phyloP scores from a whole-genome alignment of 2,797 vertebrate species.

The Setipinna tenuifilis region DNA sequence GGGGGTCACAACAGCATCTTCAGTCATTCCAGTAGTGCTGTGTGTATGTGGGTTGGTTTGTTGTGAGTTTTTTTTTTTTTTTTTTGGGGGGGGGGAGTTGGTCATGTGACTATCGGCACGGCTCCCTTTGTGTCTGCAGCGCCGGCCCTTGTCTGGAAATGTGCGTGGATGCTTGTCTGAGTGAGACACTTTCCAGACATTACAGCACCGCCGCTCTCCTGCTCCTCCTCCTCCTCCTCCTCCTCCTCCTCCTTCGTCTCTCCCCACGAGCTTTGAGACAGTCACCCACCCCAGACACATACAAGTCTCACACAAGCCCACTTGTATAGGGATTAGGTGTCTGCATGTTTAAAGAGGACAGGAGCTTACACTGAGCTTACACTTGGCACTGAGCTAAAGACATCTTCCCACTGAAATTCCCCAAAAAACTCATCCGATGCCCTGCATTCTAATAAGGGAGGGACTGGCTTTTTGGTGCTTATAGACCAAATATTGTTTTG shows the following conservation, averaged over 20 bases:
- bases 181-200: neutral
- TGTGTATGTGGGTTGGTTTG: neutral
- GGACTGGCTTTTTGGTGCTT: neutral
- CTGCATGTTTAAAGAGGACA: neutral
- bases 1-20: no score
- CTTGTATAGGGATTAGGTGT: neutral
- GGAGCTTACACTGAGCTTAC: neutral
- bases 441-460: neutral
- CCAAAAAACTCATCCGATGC: neutral
- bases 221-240: neutral
- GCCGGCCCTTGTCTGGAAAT: neutral
- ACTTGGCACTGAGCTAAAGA: neutral
- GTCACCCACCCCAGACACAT: neutral
- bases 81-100: neutral
- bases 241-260: neutral
- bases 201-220: neutral
- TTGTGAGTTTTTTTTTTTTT: no score
- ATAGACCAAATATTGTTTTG: neutral
- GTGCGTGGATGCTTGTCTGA: neutral
- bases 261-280: neutral
- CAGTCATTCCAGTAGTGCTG: neutral
- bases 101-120: neutral
- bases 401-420: neutral
- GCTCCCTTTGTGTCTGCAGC: slow-evolving; percentile 10
- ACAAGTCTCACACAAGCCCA: neutral